Conservation (phyloP, 2,113 vertebrate species). For the Leptosomus discolor region DNA sequence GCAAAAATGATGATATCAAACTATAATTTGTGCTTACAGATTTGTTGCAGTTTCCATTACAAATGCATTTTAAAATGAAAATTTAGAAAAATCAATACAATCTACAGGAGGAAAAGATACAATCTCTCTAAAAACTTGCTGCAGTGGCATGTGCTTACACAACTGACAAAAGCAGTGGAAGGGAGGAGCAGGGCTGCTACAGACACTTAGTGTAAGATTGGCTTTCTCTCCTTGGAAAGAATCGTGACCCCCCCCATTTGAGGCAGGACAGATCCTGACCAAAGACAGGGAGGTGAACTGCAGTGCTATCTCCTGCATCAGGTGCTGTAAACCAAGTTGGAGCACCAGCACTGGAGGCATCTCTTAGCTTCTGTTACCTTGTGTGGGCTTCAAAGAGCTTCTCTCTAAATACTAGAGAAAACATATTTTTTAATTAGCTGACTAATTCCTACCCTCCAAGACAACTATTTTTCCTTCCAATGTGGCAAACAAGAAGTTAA, state of each 20-base stretch:
- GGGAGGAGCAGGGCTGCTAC: background rate
- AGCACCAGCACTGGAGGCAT: background rate
- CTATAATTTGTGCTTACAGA: background rate
- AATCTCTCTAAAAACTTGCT: background rate
- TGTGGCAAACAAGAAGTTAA: background rate
- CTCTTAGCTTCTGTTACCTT: background rate
- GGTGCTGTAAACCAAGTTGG: background rate
- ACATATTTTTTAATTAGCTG: background rate
- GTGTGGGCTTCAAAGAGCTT: background rate
- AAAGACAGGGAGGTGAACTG: background rate
- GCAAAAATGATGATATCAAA: background rate
- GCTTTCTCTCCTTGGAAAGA: background rate
- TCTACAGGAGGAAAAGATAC: background rate
- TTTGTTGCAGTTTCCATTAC: background rate
- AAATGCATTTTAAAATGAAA: background rate
- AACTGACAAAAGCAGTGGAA: background rate
- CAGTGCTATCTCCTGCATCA: background rate
- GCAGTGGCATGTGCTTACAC: background rate
- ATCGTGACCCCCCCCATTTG: background rate
- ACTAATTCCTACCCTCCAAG: background rate
- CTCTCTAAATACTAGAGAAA: background rate
- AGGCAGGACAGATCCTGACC: background rate
- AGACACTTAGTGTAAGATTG: background rate
- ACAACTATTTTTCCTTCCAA: background rate
- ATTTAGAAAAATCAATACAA: background rate